Base-by-base conservation (phyloP, 53 echinoderm and acorn worm species). In the Henricia sp. region DNA sequence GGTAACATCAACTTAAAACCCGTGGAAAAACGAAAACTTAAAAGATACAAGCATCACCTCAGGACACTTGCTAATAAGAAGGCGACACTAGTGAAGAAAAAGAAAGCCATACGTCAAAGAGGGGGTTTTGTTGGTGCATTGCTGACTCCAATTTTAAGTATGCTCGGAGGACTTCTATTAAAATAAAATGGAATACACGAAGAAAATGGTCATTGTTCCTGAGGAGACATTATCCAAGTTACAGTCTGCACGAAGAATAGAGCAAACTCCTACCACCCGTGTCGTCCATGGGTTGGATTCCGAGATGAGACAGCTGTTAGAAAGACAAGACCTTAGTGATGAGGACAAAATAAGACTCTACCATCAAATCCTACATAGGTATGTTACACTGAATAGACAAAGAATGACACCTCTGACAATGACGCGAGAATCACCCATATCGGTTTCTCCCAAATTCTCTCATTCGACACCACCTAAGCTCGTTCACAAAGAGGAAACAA, bases 131-230 rank as follows among this genome's bases (percentile, higher is more conserved):
- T 91, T 12, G 38, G 82, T n/a, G 72, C 85, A 1, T 37, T 91
- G 29, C 59, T 85, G 4, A 71, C 32, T 6, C 73, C 85, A 9
- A 28, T 85, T 3, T 38, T 86, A 35, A 65, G 74, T 11, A 67
- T 75, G 0, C 52, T 86, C 1, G 85, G 74, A 5, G 74, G 86
- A 8, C 42, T 74, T 0, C 54, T 86, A 20, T 74, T 86, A 0
- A 86, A 86, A 36, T 86, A 72, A 65, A 67, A 89, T 90, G 92
- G 82, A 92, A 6, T 65, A 82, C 37, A 43, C 90, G 2, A 90
- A 90, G 71, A 95, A 95, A 83, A 85, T 88, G 88, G 85, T 88
- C 13, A 38, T 95, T 0, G 92, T 95, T 16, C 91, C 91, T 6
- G 70, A 87, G 3, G 87, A 89, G 23, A 63, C 92, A 8, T 69